Conservation (phyloP, 2,888 invertebrate species). For the Unio delphinus region DNA sequence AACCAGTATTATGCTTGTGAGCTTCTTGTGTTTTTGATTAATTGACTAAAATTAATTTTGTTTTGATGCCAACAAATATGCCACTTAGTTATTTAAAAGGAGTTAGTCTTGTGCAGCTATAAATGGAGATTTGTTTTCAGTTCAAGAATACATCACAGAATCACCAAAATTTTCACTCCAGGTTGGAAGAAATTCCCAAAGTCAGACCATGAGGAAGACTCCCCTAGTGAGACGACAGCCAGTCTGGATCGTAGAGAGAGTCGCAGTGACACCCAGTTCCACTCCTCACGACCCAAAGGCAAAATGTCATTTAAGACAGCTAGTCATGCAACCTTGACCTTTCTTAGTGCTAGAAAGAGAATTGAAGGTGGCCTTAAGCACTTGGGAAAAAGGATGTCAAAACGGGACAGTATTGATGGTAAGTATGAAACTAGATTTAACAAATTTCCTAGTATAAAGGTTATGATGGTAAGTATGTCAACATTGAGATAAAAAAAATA, state of each 20-base stretch:
- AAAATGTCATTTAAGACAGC: slow-evolving; percentile 70
- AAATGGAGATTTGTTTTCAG: not conserved
- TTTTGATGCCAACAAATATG: too few relatives aligned
- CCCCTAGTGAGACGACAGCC: slow-evolving; percentile 59
- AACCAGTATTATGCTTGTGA: too few relatives aligned
- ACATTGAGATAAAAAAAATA: too few relatives aligned
- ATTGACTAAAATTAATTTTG: too few relatives aligned
- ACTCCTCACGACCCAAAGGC: slow-evolving; percentile 34
- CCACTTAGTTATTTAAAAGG: too few relatives aligned
- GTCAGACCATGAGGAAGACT: slow-evolving; percentile 71
- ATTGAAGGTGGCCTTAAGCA: slow-evolving; percentile 88
- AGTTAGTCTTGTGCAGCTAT: too few relatives aligned
- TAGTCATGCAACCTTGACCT: slow-evolving; percentile 71
- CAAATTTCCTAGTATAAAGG: too few relatives aligned
- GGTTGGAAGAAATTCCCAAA: slow-evolving; percentile 66
- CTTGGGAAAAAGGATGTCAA: slow-evolving; percentile 79
- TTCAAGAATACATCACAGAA: not conserved
- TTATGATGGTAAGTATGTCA: too few relatives aligned
- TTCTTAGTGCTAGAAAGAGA: slow-evolving; percentile 78
- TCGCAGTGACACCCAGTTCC: slow-evolving; percentile 58
- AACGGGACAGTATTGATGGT: slow-evolving; percentile 86
- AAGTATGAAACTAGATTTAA: not conserved
- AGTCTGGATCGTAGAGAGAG: slow-evolving; percentile 56
- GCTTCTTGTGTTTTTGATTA: too few relatives aligned
- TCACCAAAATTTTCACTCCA: slow-evolving; percentile 16